These are phyloP conservation scores for Beris morrisii DNA, from an alignment of 2,888 invertebrate species.

Conservation along the genomic window DNA sequence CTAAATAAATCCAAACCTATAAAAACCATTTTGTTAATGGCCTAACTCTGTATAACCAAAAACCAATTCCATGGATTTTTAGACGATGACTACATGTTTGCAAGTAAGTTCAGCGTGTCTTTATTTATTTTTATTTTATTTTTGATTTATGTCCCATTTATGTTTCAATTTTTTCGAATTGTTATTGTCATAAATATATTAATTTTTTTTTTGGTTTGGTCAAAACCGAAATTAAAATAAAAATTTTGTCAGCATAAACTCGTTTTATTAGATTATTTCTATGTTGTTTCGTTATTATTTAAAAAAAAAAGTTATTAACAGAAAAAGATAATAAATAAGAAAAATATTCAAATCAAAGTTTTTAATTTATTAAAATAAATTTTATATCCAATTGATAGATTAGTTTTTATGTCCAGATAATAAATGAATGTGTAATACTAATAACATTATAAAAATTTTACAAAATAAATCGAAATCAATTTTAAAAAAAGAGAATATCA, in stretches of 20 bases:
- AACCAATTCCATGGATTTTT: constrained; percentile 36
- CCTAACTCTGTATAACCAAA: constrained; percentile 21
- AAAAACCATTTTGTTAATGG: constrained; percentile 27
- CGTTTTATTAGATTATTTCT: constrained; percentile 4
- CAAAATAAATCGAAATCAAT: no score
- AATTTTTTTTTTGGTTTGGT: constrained; percentile 11
- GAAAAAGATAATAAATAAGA: background rate
- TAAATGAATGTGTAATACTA: no score
- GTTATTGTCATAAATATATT: constrained; percentile 33
- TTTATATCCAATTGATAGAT: no score
- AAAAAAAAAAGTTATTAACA: background rate
- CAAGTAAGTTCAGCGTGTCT: constrained; percentile 62
- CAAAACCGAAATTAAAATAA: constrained; percentile 4
- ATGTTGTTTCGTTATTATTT: constrained; percentile 8
- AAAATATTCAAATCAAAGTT: background rate
- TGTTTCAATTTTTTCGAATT: constrained; percentile 6
- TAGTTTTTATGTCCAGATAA: no score
- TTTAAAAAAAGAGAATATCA: no score
- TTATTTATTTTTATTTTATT: constrained; percentile 36
- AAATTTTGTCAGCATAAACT: background rate
- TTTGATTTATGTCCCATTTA: constrained; percentile 20
- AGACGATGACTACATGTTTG: constrained; percentile 66
- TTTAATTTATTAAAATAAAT: no score
- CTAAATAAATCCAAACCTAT: constrained; percentile 8
- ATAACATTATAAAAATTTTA: no score